phyloP scores from a whole-genome alignment of 2,888 invertebrate species.

The Chrysodeixis includens region DNA sequence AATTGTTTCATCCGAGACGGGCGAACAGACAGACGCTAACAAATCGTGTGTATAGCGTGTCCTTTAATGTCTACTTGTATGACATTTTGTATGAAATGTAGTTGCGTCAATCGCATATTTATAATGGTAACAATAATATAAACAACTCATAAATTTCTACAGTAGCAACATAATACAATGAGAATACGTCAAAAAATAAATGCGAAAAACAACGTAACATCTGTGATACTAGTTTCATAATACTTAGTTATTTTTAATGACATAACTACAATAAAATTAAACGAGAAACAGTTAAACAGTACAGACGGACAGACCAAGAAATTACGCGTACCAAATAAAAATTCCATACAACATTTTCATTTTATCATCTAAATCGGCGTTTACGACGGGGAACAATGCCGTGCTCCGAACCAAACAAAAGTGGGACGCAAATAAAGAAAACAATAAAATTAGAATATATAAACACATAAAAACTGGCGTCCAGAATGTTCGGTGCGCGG shows the following conservation, averaged over 20 bases:
- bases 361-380: conserved; percentile 89
- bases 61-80: conserved; percentile 40
- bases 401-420: conserved; percentile 87
- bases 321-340: conserved; percentile 77
- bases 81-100: conserved; percentile 38
- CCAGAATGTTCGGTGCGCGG: conserved; percentile 80
- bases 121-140: conserved; percentile 26
- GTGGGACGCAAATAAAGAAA: conserved; percentile 89
- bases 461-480: conserved; percentile 87
- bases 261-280: conserved; percentile 65
- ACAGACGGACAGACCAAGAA: conserved; percentile 69
- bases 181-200: conserved; percentile 35
- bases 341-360: conserved; percentile 87
- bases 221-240: conserved; percentile 54
- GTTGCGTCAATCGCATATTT: conserved; percentile 31
- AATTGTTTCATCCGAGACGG: conserved; percentile 31
- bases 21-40: conserved; percentile 22
- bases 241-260: conserved; percentile 64
- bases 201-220: conserved; percentile 41
- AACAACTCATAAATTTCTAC: conserved; percentile 21
- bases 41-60: conserved; percentile 23
- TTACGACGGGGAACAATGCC: conserved; percentile 88
- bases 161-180: conserved; percentile 38
- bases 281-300: conserved; percentile 57
- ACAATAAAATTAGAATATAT: conserved; percentile 90